A percentile compares a stretch with the other conserved stretches of the same genome.
phyloP scores from a whole-genome alignment of 2,113 vertebrate species.

The Zootoca vivipara region DNA sequence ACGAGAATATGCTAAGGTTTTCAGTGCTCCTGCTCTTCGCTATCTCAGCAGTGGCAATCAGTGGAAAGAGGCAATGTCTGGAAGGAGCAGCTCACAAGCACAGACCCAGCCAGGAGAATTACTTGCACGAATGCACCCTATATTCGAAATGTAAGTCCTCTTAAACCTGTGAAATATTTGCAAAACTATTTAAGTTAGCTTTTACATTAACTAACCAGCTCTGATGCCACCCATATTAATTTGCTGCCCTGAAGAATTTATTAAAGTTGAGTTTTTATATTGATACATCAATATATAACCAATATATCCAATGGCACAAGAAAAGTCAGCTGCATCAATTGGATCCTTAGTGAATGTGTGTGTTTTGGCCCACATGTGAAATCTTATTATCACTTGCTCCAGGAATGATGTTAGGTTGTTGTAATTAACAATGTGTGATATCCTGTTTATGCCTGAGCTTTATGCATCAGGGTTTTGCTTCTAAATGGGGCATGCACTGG shows the following conservation, averaged over 20 bases:
- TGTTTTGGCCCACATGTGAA: not conserved
- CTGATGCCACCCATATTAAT: conserved; percentile 15
- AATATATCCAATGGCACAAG: not conserved
- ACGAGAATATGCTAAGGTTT: conserved; percentile 57
- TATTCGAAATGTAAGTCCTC: conserved; percentile 73
- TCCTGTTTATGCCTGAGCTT: not conserved
- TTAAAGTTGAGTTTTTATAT: not conserved
- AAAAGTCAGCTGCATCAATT: not conserved
- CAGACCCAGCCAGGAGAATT: conserved; percentile 61
- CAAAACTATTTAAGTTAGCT: not conserved
- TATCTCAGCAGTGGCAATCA: conserved; percentile 29
- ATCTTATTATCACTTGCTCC: not conserved
- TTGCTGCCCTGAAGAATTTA: not conserved
- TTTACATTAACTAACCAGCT: not conserved
- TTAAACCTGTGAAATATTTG: conserved; percentile 18
- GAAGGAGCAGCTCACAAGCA: conserved; percentile 65
- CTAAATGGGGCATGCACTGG: not conserved
- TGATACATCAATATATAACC: not conserved
- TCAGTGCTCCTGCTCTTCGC: conserved; percentile 43
- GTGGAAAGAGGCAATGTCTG: conserved; percentile 59
- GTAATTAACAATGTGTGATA: not conserved
- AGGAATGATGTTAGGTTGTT: not conserved
- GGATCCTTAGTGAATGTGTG: not conserved
- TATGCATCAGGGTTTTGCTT: not conserved
- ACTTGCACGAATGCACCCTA: conserved; percentile 67